Evolutionary conservation across 1,140 invertebrate genomes (phyloP), one percentile per base, ranked within the genome.

Genomic region (Rhagoletis zephyria): DNA sequence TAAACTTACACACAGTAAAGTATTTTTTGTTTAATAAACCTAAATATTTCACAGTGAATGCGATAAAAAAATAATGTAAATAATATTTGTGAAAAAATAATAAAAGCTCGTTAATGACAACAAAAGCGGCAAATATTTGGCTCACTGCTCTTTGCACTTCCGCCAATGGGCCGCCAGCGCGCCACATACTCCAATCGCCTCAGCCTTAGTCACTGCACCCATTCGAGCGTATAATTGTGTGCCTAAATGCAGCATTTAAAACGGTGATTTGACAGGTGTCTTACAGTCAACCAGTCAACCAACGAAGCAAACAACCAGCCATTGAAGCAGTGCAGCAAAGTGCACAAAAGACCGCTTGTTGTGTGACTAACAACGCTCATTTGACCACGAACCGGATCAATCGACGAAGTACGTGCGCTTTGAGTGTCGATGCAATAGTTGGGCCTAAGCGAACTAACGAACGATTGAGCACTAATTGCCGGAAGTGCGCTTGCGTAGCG

Each of bases 401-500:
- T 19, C 48, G 48, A 51, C 48, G 70, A 45, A 4, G 45, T n/a
- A 45, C 42, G 42, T 48, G 45, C 7, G 74, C 48, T 56, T 16
- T 56, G 51, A 81, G 74, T 30, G 30, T 19, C 74, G 14, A 19
- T 56, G 74, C 74, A 56, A 42, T 16, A 59, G 74, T 81, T 81
- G 42, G 48, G 48, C 48, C 42, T 56, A n/a, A 81, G 45, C 74
- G 48, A 56, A 51, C 48, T 12, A 70, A 12, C 65, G 65, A 70
- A 70, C 30, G 65, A 48, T 0, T 30, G 65, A 16, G 42, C 40
- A 10, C 16, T 81, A 81, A 81, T 81, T 59, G 74, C 48, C 74
- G 74, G 74, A 81, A 81, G 74, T 81, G 74, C 74, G 74, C 74
- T 48, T 59, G 74, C 74, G 74, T 48, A 81, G 74, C 67, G 67